These are phyloP conservation scores for Hyles vespertilio DNA, from an alignment of 1,140 invertebrate species.

Conservation along the genomic window DNA sequence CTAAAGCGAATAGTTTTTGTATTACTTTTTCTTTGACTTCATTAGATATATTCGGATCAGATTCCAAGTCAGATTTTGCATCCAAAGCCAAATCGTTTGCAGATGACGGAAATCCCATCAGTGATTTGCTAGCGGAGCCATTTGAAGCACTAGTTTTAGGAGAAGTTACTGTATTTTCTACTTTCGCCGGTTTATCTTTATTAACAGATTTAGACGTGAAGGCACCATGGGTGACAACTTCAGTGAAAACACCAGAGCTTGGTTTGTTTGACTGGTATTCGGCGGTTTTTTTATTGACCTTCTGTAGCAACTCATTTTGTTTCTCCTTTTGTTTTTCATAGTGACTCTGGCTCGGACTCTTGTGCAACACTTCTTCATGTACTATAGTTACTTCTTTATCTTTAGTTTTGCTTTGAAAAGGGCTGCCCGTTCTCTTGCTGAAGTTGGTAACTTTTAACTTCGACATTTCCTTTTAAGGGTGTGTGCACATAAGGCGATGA, in stretches of 20 bases:
- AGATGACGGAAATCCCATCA: slow-evolving; percentile 64
- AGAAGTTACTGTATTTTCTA: slow-evolving; percentile 23
- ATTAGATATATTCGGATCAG: slow-evolving; percentile 59
- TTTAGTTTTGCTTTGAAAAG: slow-evolving; percentile 44
- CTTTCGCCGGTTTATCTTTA: slow-evolving; percentile 38
- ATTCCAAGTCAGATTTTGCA: slow-evolving; percentile 66
- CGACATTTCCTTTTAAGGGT: slow-evolving; percentile 49
- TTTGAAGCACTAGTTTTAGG: slow-evolving; percentile 39
- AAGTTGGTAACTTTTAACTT: slow-evolving; percentile 60
- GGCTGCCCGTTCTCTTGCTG: slow-evolving; percentile 57
- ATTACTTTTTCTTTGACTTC: slow-evolving; percentile 68
- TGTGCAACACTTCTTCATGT: slow-evolving; percentile 11
- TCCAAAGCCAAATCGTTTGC: slow-evolving; percentile 66
- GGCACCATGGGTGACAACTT: slow-evolving; percentile 62
- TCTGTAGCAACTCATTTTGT: slow-evolving; percentile 55
- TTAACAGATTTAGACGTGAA: slow-evolving; percentile 49
- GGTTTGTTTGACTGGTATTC: slow-evolving; percentile 64
- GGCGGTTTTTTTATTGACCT: slow-evolving; percentile 59
- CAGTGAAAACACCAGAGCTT: slow-evolving; percentile 61
- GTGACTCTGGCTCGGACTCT: slow-evolving; percentile 2
- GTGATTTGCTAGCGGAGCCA: slow-evolving; percentile 35
- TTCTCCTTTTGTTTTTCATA: slow-evolving; percentile 40
- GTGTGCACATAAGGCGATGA: slow-evolving; percentile 31
- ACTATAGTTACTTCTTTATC: slow-evolving; percentile 7
- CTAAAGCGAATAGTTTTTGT: slow-evolving; percentile 59